Evolutionary conservation across 2,888 invertebrate genomes (phyloP), one percentile per base, ranked within the genome.

Genomic region (Netelia fuscicornis): DNA sequence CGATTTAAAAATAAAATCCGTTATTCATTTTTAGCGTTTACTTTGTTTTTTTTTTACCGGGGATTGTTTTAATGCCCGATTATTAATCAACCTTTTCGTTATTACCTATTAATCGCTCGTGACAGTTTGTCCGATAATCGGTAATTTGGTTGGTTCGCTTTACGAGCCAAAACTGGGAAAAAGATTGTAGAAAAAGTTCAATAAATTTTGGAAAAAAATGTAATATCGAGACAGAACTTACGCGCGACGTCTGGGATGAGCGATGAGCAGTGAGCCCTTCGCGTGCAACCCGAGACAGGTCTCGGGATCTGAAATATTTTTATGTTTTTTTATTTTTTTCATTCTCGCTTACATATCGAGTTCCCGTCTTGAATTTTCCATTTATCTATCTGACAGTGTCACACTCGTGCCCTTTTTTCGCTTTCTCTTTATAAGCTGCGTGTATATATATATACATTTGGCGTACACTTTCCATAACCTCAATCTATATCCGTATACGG

Each of bases 301-400:
- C 17, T 2, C n/a, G 44, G 6, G 72, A 44, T 44, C 9, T 44
- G 13, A 30, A 37, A 10, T n/a, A 54, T 17, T 5, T 62, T 62
- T 62, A 23, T n/a, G 8, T n/a, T 20, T 58, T 71, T 58, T 72
- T 60, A n/a, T 60, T 56, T 60, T 60, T 44, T 60, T 44, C 48
- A 11, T 10, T 60, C 23, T 42, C 60, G 42, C 44, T 60, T 72
- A 60, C 72, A 72, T 72, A 72, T 72, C 42, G 72, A 25, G 60
- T 60, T 72, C 25, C 42, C n/a, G 23, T 25, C 60, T 17, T 17
- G 20, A 44, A 25, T 23, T 58, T 60, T 48, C 60, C 25, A 72
- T 72, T 72, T 72, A 72, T 72, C 60, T 72, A 60, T 44, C 72
- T 72, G 72, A 72, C 72, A 60, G 60, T 37, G 60, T 72, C 72